Evolutionary conservation across 2,888 invertebrate genomes (phyloP), one percentile per base, ranked within the genome.

Genomic region (Polymixis lichenea): DNA sequence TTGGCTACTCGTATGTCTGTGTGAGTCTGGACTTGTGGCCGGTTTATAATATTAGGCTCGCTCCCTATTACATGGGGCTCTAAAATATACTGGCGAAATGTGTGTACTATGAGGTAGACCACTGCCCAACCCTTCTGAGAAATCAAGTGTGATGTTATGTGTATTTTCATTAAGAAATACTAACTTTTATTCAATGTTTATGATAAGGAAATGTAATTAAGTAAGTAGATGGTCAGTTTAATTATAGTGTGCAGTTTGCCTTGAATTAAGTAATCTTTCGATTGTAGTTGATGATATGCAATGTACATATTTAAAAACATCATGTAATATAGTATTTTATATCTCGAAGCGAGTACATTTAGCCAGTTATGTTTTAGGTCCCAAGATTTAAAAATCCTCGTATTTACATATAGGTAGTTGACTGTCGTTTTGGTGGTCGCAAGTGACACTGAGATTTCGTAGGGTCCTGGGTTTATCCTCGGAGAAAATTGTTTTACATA

Each of bases 161-260:
- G 13, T 7, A 13, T 25, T 5, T n/a, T n/a, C n/a, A 55, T 55
- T 15, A 56, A 15, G 25, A 53, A 53, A 55, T 55, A n/a, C 3
- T 38, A 38, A 38, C 1, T 8, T 58, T 8, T 8, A 58, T 17
- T 28, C 8, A 17, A 58, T 25, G 53, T 51, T 66, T 9, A 28
- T 72, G 19, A n/a, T 19, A n/a, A 72, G 55, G 55, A 32, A 32
- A 38, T 74, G 22, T 28, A 74, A 43, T 51, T 9, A n/a, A 58
- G 17, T 13, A n/a, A 74, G 13, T 71, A 4, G 25, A 19, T 32
- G n/a, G 6, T 51, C 8, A 38, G 58, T 28, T 17, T 60, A 51
- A 38, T 74, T 73, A 49, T 38, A 58, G 17, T 0, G 25, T 19
- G 75, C 60, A 28, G 74, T n/a, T 51, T 9, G 15, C 74, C 74